Base-by-base conservation (phyloP, 2,797 vertebrate genomes). In the Buphagus erythrorhynchus region DNA sequence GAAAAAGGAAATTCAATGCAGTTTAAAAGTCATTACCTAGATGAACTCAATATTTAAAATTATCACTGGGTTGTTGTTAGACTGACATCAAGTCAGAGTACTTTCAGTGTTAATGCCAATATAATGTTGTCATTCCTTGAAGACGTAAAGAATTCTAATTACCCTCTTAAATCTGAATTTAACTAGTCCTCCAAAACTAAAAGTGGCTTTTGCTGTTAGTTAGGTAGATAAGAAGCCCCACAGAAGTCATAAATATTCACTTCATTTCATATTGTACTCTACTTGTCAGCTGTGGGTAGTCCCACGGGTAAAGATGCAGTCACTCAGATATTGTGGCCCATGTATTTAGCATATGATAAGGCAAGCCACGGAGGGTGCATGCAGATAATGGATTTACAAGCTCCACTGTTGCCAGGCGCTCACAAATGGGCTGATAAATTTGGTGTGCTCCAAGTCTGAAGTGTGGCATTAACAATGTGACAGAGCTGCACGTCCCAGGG, bases 381-480 rank as follows among this genome's bases (percentile, higher is more conserved):
- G 26, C 36, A 90, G 17, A 72, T 48, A 69, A 84, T 7, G 35
- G 54, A 66, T 79, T 92, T 90, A 81, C 55, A 90, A 90, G 29
- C 55, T 82, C 66, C 35, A 29, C 48, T 67, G 28, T 45, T 80
- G 40, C 77, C 67, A 76, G 33, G 35, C 0, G 0, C 55, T 82
- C 87, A 52, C 6, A 86, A 78, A 73, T 13, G 9, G 45, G 40
- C 55, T 16, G 42, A 71, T 52, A 63, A 92, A 81, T 88, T 65
- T 63, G 43, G 46, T 63, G 58, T 33, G 6, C 40, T 31, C 36
- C 3, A 51, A 83, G n/a, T 33, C 45, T 67, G 40, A 89, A 83
- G 33, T 0, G 1, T 35, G 40, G 31, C 26, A 45, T 42, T 62
- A n/a, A 10, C 25, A 48, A 74, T 1, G 8, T 1, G 2, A n/a